Evolutionary conservation across 1,140 invertebrate species (phyloP).

Genomic region (Drepana arcuata): DNA sequence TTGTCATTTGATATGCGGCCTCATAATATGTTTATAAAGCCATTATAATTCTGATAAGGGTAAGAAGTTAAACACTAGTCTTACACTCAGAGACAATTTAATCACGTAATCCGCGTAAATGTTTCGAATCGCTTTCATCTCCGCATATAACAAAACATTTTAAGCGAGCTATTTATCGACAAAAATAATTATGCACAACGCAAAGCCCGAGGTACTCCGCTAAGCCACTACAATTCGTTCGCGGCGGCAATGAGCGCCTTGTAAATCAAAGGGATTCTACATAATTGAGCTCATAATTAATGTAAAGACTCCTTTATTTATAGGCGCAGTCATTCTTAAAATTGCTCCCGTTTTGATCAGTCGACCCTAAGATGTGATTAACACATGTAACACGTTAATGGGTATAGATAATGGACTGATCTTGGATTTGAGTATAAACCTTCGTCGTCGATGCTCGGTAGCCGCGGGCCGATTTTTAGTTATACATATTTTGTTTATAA

Average conservation of each 20-base stretch:
- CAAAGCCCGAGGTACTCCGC: conserved; percentile 44
- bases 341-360: conserved; percentile 60
- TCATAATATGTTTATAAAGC: too few relatives aligned
- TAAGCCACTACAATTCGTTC: conserved; percentile 65
- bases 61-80: too few relatives aligned
- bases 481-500: too few relatives aligned
- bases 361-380: conserved; percentile 41
- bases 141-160: conserved; percentile 28
- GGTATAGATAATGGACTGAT: conserved; percentile 31
- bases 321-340: conserved; percentile 61
- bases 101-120: conserved; percentile 50
- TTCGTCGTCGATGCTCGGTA: conserved; percentile 4
- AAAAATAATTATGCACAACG: conserved; percentile 63
- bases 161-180: conserved; percentile 29
- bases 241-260: conserved; percentile 59
- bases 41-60: too few relatives aligned
- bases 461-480: too few relatives aligned
- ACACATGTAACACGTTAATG: conserved; percentile 57
- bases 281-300: conserved; percentile 70
- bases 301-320: conserved; percentile 67
- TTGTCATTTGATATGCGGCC: too few relatives aligned
- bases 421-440: conserved; percentile 8
- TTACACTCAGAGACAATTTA: too few relatives aligned
- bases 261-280: conserved; percentile 70
- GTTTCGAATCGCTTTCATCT: conserved; percentile 64